A percentile compares a stretch with the other conserved stretches of the same genome.
phyloP scores from a whole-genome alignment of 2,888 invertebrate species.

The Nephrotoma guestfalica region DNA sequence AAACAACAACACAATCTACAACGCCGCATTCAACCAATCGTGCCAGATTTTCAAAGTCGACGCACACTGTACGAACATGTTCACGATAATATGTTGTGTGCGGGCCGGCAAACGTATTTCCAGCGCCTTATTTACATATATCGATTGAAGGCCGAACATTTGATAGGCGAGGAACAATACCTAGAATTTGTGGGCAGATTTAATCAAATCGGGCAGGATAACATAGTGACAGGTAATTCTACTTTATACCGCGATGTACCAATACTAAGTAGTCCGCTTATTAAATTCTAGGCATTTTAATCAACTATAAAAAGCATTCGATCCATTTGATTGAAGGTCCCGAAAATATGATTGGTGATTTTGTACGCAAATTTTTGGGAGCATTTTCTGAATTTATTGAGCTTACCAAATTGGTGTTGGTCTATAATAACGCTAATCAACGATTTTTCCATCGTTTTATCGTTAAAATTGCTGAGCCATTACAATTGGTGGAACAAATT shows the following conservation, averaged over 20 bases:
- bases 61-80: slow-evolving; percentile 11
- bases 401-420: slow-evolving; percentile 9
- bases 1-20: slow-evolving; percentile 4
- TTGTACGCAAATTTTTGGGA: slow-evolving; percentile 7
- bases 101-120: slow-evolving; percentile 9
- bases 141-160: not conserved
- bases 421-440: slow-evolving; percentile 12
- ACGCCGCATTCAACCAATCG: not conserved
- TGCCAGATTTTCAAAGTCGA: slow-evolving; percentile 9
- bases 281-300: slow-evolving; percentile 1
- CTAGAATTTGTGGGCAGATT: not conserved
- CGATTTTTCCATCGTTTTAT: slow-evolving; percentile 7
- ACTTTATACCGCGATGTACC: not conserved
- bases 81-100: slow-evolving; percentile 9
- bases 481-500: slow-evolving; percentile 4
- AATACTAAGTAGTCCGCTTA: not conserved
- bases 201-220: slow-evolving; percentile 5
- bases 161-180: slow-evolving; percentile 6
- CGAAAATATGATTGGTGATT: slow-evolving; percentile 11
- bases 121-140: slow-evolving; percentile 12
- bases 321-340: slow-evolving; percentile 13
- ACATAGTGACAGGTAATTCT: not conserved
- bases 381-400: slow-evolving; percentile 6
- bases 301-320: slow-evolving; percentile 12
- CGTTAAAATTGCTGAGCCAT: slow-evolving; percentile 6